Percentiles rank a stretch among this genome's conserved stretches.
Evolutionary conservation across 2,888 invertebrate species (phyloP).

Genomic region (Callinectes sapidus): DNA sequence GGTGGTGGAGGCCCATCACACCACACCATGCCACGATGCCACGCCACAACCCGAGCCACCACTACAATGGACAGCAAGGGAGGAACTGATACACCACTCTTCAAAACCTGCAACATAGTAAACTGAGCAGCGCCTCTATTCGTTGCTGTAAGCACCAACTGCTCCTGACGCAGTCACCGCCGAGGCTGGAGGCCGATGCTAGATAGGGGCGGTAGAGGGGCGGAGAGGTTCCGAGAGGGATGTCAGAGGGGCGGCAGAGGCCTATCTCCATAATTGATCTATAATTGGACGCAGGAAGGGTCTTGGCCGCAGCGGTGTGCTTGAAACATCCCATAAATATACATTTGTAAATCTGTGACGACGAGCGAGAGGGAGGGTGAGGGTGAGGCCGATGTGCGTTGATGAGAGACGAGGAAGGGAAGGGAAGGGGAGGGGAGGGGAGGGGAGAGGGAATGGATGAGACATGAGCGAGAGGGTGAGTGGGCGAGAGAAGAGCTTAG

Average conservation of each 20-base stretch:
- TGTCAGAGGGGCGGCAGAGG: background rate
- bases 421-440: background rate
- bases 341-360: conserved; percentile 58
- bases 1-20: background rate
- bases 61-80: background rate
- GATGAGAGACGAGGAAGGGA: background rate
- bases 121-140: background rate
- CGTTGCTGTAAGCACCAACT: background rate
- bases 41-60: background rate
- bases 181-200: background rate
- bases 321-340: conserved; percentile 57
- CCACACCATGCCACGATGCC: background rate
- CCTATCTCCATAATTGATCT: conserved; percentile 55
- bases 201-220: background rate
- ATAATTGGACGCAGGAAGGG: conserved; percentile 49
- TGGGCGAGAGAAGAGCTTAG: background rate
- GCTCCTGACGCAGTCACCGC: background rate
- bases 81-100: too few species aligned
- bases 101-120: background rate
- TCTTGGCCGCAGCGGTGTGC: conserved; percentile 28
- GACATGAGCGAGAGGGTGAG: background rate
- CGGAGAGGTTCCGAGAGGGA: background rate
- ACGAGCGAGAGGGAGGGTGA: conserved; percentile 42
- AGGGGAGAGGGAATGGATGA: background rate
- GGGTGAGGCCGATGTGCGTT: background rate